These are phyloP conservation scores for Phalacrocorax carbo DNA, from an alignment of 2,113 vertebrate genomes.

Conservation along the genomic window DNA sequence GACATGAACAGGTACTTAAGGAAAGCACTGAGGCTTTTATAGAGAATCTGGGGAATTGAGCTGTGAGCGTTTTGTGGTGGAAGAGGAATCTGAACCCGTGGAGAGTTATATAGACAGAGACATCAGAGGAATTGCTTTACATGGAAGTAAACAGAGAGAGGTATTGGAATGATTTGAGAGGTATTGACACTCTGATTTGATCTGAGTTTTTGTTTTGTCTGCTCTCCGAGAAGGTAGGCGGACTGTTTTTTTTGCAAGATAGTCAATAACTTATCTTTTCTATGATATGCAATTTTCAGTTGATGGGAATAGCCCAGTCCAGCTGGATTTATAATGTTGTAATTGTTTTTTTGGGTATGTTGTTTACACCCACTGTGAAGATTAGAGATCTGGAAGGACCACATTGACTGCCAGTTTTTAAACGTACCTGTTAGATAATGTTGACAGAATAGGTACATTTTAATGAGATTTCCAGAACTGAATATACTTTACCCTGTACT, in stretches of 20 bases:
- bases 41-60: neutral
- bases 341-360: neutral
- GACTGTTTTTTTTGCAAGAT: neutral
- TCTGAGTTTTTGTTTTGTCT: neutral
- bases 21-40: neutral
- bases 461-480: neutral
- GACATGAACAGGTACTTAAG: neutral
- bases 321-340: neutral
- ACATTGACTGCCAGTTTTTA: neutral
- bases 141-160: neutral
- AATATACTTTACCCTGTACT: constrained; percentile 58
- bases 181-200: neutral
- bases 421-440: neutral
- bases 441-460: neutral
- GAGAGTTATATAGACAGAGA: neutral
- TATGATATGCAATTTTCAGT: neutral
- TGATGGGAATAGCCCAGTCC: neutral
- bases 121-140: neutral
- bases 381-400: neutral
- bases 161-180: neutral
- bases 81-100: neutral
- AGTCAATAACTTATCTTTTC: neutral
- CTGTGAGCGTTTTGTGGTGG: neutral
- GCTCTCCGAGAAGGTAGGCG: neutral
- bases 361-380: neutral